Conservation (phyloP, 2,888 invertebrate species). For the Pollenia griseotomentosa region DNA sequence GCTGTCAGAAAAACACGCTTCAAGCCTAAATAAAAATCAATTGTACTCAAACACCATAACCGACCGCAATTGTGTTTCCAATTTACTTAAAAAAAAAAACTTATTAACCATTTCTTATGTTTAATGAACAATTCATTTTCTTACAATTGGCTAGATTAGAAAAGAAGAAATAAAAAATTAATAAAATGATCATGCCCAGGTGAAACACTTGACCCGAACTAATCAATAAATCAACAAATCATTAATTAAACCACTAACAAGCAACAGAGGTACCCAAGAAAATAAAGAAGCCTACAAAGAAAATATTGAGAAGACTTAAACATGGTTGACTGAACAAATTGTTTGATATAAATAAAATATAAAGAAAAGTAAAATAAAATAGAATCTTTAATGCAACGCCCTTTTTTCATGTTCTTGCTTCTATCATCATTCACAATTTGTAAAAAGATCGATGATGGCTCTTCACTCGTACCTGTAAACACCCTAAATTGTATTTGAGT, state of each 20-base stretch:
- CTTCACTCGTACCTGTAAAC: conserved; percentile 37
- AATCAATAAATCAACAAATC: conserved; percentile 83
- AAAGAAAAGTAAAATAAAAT: not conserved
- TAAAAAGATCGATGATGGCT: conserved; percentile 58
- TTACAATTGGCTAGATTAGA: conserved; percentile 16
- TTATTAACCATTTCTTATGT: conserved; percentile 6
- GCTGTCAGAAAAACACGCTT: not conserved
- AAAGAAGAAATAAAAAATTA: conserved; percentile 44
- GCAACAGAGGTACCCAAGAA: not conserved
- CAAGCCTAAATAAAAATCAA: conserved; percentile 12
- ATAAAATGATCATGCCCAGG: conserved; percentile 70
- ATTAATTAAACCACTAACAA: conserved; percentile 77
- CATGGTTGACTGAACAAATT: conserved; percentile 70
- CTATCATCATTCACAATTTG: conserved; percentile 50
- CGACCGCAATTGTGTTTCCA: conserved; percentile 51
- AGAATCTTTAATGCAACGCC: conserved; percentile 68
- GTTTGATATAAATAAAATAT: conserved; percentile 55
- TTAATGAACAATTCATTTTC: conserved; percentile 35
- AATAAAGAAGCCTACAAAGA: conserved; percentile 13
- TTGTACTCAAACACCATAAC: not conserved
- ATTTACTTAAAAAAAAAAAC: conserved; percentile 19
- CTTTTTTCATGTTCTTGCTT: conserved; percentile 67
- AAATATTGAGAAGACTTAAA: conserved; percentile 23
- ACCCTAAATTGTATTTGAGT: not conserved
- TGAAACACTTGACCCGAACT: conserved; percentile 80